A percentile compares a stretch with the other conserved stretches of the same genome.
Evolutionary conservation across 1,140 invertebrate genomes (phyloP).

Genomic region (Lepidotrigona ventralis): DNA sequence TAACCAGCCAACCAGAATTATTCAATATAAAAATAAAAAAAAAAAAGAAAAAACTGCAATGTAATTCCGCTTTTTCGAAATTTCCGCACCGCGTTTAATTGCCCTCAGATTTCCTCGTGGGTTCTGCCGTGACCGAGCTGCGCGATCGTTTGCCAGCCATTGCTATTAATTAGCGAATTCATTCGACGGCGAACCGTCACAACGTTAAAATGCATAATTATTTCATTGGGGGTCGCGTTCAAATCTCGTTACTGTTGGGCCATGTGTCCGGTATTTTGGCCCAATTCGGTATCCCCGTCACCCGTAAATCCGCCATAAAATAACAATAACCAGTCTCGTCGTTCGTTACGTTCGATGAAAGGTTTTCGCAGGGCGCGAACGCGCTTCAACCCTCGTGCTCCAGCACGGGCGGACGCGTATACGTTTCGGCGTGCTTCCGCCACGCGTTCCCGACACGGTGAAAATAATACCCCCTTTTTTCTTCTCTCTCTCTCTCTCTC

Average conservation of each 20-base stretch:
- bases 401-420: neutral
- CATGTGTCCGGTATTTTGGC: no score
- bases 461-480: neutral
- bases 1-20: no score
- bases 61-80: no score
- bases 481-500: no score
- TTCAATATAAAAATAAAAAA: no score
- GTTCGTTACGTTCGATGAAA: neutral
- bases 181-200: neutral
- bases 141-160: no score
- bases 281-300: no score
- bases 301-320: no score
- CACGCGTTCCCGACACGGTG: neutral
- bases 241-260: neutral
- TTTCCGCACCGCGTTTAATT: neutral
- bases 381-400: no score
- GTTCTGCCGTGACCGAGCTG: no score
- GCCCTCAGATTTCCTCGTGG: no score
- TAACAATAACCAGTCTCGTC: neutral
- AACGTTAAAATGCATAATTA: neutral
- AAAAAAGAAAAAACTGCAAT: no score
- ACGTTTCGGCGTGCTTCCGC: neutral
- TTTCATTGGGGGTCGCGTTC: neutral
- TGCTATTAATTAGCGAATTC: neutral
- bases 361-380: neutral